Conservation (phyloP, 2,113 vertebrate genomes). For the Ploceus nigricollis region DNA sequence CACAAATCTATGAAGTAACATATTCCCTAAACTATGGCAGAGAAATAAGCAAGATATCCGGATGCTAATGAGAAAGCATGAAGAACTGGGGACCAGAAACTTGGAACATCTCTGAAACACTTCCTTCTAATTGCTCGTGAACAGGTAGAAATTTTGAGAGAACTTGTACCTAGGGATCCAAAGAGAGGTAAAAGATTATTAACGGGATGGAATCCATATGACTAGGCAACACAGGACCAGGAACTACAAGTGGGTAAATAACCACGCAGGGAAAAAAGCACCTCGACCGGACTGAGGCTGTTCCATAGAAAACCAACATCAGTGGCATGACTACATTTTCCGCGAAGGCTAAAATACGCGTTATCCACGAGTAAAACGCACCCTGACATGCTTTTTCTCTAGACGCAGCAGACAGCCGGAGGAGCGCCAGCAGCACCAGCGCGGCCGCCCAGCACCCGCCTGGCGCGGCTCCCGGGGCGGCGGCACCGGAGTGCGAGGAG, state of each 20-base stretch:
- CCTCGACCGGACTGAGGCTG: too few species aligned
- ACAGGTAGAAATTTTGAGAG: neutral
- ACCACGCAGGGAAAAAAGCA: neutral
- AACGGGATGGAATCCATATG: neutral
- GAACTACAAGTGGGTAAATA: neutral
- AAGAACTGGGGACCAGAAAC: neutral
- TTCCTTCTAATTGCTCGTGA: fast-evolving
- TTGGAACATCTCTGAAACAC: neutral
- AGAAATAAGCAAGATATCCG: neutral
- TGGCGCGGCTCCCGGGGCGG: neutral
- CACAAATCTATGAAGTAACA: neutral
- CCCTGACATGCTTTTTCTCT: neutral
- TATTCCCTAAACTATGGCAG: neutral
- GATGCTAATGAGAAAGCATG: neutral
- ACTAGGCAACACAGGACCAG: too few species aligned
- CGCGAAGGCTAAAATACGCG: fast-evolving
- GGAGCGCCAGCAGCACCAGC: too few species aligned
- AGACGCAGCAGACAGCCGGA: too few species aligned
- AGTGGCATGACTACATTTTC: fast-evolving
- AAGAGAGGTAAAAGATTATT: neutral
- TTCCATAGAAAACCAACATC: neutral
- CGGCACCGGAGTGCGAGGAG: neutral
- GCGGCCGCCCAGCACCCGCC: too few species aligned
- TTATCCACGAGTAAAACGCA: fast-evolving
- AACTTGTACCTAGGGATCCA: neutral